Conservation (phyloP, 2,113 vertebrate genomes). For the Oryctolagus cuniculus region DNA sequence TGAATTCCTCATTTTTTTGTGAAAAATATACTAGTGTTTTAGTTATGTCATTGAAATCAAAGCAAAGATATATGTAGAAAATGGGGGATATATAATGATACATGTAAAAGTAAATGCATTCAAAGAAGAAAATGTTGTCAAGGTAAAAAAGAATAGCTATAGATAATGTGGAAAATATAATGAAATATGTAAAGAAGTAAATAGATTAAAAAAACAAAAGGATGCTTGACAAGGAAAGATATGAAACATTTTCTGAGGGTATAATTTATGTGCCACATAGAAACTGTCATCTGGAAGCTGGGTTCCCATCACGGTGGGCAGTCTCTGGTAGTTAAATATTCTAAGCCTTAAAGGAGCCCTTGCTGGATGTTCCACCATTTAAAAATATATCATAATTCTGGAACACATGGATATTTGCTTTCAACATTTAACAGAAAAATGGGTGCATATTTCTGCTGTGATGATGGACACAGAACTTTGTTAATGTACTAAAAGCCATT, state of each 20-base stretch:
- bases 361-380: not conserved
- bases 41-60: not conserved
- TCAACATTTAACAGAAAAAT: slow-evolving; percentile 36
- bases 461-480: too few relatives aligned
- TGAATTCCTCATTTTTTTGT: not conserved
- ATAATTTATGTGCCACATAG: not conserved
- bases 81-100: not conserved
- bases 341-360: not conserved
- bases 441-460: not conserved
- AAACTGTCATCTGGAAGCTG: not conserved
- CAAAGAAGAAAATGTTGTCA: not conserved
- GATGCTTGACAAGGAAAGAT: not conserved
- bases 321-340: not conserved
- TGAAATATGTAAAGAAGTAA: not conserved
- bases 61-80: not conserved
- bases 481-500: too few relatives aligned
- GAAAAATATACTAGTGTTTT: not conserved
- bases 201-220: not conserved
- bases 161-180: not conserved
- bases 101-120: not conserved
- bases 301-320: not conserved
- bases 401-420: not conserved
- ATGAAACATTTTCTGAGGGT: not conserved
- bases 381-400: slow-evolving; percentile 20
- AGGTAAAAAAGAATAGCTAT: not conserved